A percentile compares a stretch with the other conserved stretches of the same genome.
Conservation (phyloP, 2,888 invertebrate species). For the Ceriagrion tenellum region DNA sequence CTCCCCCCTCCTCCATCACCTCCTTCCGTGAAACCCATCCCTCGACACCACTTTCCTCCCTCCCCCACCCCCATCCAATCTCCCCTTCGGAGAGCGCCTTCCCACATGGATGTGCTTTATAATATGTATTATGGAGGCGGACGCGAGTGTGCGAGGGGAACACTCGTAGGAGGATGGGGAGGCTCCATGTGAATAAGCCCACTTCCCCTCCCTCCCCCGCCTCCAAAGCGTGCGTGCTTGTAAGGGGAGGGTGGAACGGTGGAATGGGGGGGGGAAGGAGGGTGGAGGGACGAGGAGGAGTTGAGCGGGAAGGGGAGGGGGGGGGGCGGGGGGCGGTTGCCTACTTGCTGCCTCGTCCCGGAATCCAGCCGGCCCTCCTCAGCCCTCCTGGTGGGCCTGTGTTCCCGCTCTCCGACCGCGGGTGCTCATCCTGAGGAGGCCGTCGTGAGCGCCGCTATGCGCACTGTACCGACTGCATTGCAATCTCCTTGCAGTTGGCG, state of each 20-base stretch:
- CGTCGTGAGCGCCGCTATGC: no score
- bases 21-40: background rate
- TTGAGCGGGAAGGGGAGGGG: background rate
- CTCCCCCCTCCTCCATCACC: background rate
- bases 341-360: no score
- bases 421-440: no score
- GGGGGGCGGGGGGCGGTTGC: no score
- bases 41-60: background rate
- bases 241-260: background rate
- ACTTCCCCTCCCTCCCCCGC: background rate
- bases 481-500: no score
- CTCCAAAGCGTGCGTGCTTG: no score
- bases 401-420: no score
- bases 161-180: background rate
- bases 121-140: slow-evolving; percentile 27
- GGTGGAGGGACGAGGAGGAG: background rate
- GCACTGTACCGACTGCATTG: no score
- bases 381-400: no score
- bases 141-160: background rate
- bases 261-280: background rate
- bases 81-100: background rate
- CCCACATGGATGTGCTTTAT: slow-evolving; percentile 1
- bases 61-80: background rate
- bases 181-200: background rate
- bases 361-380: no score